A percentile compares a stretch with the other conserved stretches of the same genome.
Evolutionary conservation across 1,140 invertebrate species (phyloP).

Genomic region (Phthorimaea operculella): DNA sequence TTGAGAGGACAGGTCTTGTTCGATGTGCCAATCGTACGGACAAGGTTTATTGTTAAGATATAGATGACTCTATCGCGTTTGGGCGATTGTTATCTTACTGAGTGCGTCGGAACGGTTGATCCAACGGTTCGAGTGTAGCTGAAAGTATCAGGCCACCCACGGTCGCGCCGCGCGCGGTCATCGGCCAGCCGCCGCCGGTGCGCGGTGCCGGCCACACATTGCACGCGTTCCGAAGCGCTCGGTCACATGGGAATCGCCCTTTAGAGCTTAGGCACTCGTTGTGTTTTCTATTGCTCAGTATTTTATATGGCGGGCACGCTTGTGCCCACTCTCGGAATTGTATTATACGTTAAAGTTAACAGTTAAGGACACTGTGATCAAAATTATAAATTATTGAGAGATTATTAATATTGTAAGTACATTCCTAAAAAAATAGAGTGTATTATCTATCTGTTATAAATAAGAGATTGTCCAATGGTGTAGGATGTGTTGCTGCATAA

Average conservation of each 20-base stretch:
- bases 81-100: constrained; percentile 11
- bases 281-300: constrained; percentile 65
- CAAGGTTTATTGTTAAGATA: constrained; percentile 62
- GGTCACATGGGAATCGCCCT: too few species aligned
- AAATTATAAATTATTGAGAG: constrained; percentile 69
- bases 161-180: too few species aligned
- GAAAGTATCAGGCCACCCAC: too few species aligned
- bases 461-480: constrained; percentile 41
- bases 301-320: constrained; percentile 55
- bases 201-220: too few species aligned
- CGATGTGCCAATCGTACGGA: constrained; percentile 59
- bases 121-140: too few species aligned
- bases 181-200: too few species aligned
- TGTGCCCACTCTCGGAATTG: constrained; percentile 60
- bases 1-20: constrained; percentile 46
- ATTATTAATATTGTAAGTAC: constrained; percentile 66
- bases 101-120: too few species aligned
- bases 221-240: too few species aligned
- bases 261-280: constrained; percentile 31
- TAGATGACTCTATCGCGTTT: constrained; percentile 53
- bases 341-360: constrained; percentile 65
- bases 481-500: not conserved
- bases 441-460: constrained; percentile 54
- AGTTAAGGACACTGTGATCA: constrained; percentile 67
- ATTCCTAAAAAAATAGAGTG: constrained; percentile 64